A percentile compares a stretch with the other conserved stretches of the same genome.
These are phyloP conservation scores for Nesidiocoris tenuis DNA, from an alignment of 2,888 invertebrate genomes.

Conservation along the genomic window DNA sequence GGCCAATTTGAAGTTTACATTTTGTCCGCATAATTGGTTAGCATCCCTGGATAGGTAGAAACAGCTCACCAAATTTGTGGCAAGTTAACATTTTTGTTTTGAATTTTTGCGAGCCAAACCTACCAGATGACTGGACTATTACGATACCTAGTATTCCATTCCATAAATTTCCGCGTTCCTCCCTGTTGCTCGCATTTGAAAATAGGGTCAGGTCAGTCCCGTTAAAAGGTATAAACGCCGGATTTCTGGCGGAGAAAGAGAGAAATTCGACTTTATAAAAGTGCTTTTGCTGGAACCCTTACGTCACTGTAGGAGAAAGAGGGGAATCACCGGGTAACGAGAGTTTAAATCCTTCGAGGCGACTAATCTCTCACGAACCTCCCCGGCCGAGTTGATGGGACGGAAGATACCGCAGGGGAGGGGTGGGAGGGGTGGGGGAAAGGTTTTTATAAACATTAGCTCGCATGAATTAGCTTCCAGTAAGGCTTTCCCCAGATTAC, in stretches of 20 bases:
- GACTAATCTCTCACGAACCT: constrained; percentile 38
- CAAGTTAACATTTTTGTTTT: too few relatives aligned
- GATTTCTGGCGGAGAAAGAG: neutral
- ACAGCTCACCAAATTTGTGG: too few relatives aligned
- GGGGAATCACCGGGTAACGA: constrained; percentile 11
- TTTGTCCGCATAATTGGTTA: too few relatives aligned
- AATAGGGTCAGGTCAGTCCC: constrained; percentile 2
- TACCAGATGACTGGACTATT: too few relatives aligned
- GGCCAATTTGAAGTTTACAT: too few relatives aligned
- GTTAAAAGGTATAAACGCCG: constrained; percentile 29
- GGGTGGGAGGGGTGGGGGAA: neutral
- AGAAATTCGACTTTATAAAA: constrained; percentile 38
- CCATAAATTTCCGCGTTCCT: neutral
- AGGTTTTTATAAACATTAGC: constrained; percentile 38
- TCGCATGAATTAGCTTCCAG: constrained; percentile 40
- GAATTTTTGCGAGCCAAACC: too few relatives aligned
- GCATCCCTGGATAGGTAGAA: too few relatives aligned
- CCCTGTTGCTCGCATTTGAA: neutral
- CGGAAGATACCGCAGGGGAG: constrained; percentile 16
- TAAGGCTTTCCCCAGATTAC: constrained; percentile 32
- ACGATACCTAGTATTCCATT: too few relatives aligned
- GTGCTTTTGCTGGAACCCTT: neutral
- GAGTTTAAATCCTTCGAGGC: constrained; percentile 25
- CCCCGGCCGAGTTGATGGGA: neutral
- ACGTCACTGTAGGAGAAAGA: neutral